Percentiles rank a stretch among this genome's conserved stretches.
Evolutionary conservation across 1,140 invertebrate species (phyloP).

Genomic region (Venustaconcha ellipsiformis): DNA sequence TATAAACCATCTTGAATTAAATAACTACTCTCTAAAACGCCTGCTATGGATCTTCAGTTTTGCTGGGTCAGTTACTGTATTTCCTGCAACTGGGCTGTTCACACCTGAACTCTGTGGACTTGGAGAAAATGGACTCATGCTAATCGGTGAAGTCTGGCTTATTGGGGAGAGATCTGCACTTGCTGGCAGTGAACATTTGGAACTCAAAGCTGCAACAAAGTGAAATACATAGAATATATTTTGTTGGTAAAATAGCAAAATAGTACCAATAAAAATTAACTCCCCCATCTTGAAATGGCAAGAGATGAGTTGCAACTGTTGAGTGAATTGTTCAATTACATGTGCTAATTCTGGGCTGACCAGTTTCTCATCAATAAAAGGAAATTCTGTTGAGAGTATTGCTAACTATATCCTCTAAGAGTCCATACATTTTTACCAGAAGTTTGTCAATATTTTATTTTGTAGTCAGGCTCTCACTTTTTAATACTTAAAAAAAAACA

Average conservation of each 20-base stretch:
- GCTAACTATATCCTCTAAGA: background rate
- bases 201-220: slow-evolving; percentile 46
- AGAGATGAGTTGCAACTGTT: too few species aligned
- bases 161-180: slow-evolving; percentile 67
- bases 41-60: slow-evolving; percentile 66
- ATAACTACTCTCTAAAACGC: slow-evolving; percentile 66
- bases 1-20: too few species aligned
- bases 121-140: slow-evolving; percentile 64
- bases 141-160: slow-evolving; percentile 66
- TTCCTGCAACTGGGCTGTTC: slow-evolving; percentile 61
- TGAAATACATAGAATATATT: background rate
- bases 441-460: too few species aligned
- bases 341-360: too few species aligned
- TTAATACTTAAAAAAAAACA: too few species aligned
- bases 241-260: background rate
- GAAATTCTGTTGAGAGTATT: background rate
- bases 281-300: background rate
- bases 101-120: slow-evolving; percentile 59
- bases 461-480: too few species aligned
- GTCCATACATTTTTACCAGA: background rate
- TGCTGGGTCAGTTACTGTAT: slow-evolving; percentile 42
- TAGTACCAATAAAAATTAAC: background rate
- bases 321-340: background rate
- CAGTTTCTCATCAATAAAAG: background rate
- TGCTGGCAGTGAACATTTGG: slow-evolving; percentile 52